A percentile compares a stretch with the other conserved stretches of the same genome.
These are phyloP conservation scores for Myotis yumanensis DNA, from an alignment of 2,113 vertebrate species.

Conservation along the genomic window DNA sequence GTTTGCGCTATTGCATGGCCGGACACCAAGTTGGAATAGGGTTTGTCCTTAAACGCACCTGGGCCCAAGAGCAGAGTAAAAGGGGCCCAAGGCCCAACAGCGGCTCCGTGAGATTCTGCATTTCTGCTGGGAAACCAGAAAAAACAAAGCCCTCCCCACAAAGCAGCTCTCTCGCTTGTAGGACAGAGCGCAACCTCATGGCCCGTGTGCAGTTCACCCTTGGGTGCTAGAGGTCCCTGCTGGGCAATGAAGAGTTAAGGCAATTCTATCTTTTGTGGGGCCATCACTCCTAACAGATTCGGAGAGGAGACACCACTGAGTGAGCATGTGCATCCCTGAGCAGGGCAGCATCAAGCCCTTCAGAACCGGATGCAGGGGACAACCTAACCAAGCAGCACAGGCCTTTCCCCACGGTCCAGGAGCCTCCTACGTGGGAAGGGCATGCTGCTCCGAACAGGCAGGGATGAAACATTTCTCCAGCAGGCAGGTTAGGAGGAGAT, in stretches of 20 bases:
- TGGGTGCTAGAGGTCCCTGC: not conserved
- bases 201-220: not conserved
- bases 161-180: not conserved
- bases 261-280: not conserved
- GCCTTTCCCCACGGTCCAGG: not conserved
- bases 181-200: not conserved
- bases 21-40: fast-evolving
- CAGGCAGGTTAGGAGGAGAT: not conserved
- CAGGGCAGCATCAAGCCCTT: not conserved
- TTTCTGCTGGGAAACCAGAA: not conserved
- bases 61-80: not conserved
- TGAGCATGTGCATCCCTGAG: not conserved
- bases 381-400: not conserved
- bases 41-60: not conserved
- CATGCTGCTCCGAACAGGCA: not conserved
- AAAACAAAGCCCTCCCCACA: not conserved
- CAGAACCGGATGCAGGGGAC: not conserved
- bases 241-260: not conserved
- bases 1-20: not conserved
- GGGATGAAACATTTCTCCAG: not conserved
- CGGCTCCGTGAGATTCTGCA: not conserved
- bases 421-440: not conserved
- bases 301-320: not conserved
- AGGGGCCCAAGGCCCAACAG: fast-evolving
- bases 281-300: not conserved